phyloP scores from a whole-genome alignment of 2,797 vertebrate species.

The Cossypha niveicapilla region DNA sequence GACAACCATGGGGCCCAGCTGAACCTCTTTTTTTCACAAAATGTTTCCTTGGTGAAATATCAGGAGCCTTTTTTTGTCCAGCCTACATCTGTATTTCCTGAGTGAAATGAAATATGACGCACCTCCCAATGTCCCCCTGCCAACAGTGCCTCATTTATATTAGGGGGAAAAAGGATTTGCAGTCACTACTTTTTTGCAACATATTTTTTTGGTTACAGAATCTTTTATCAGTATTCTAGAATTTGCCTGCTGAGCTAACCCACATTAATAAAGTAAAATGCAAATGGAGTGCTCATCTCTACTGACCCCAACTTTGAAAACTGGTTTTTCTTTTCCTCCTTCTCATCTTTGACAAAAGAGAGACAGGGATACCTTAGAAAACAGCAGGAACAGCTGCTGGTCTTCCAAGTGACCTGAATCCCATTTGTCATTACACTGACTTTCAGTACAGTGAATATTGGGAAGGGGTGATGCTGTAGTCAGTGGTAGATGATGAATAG shows the following conservation, averaged over 20 bases:
- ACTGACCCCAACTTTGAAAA: constrained; percentile 32
- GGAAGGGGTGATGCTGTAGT: not conserved
- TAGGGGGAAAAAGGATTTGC: not conserved
- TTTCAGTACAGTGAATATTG: not conserved
- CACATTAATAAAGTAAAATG: constrained; percentile 19
- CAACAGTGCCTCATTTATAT: not conserved
- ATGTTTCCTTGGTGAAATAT: not conserved
- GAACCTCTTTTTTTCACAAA: not conserved
- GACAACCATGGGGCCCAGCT: not conserved
- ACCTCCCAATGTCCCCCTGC: rapidly evolving
- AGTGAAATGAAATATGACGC: not conserved
- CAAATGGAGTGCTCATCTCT: not conserved
- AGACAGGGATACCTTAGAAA: not conserved
- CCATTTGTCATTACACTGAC: not conserved
- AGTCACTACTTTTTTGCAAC: not conserved
- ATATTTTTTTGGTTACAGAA: not conserved
- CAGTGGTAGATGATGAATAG: not conserved
- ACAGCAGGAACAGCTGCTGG: not conserved
- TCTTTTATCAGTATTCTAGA: not conserved
- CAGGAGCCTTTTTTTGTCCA: not conserved
- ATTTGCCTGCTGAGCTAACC: not conserved
- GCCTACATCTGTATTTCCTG: not conserved
- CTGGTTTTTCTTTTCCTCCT: not conserved
- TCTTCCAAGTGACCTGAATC: not conserved
- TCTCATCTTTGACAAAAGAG: not conserved